Evolutionary conservation across 2,888 invertebrate species (phyloP).

Genomic region (Morpho deidamia): DNA sequence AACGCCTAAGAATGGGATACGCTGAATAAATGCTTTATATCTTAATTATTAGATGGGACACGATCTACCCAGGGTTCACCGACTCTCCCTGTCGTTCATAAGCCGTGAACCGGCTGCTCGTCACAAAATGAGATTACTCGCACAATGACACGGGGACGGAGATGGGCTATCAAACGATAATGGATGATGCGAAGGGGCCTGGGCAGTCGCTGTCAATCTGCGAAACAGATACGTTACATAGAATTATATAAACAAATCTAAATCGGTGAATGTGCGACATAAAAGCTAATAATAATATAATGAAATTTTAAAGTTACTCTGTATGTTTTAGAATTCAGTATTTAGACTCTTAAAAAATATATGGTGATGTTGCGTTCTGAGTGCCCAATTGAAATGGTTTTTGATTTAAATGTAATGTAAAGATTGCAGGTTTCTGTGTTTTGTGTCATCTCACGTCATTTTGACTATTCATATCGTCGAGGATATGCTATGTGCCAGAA

Average conservation of each 20-base stretch:
- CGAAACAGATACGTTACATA: slow-evolving; percentile 35
- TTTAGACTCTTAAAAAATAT: not conserved
- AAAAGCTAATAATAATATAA: not conserved
- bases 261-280: not conserved
- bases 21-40: no score
- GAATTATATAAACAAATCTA: not conserved
- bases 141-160: slow-evolving; percentile 66
- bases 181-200: slow-evolving; percentile 67
- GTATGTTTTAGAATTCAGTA: no score
- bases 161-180: slow-evolving; percentile 73
- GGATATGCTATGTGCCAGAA: no score
- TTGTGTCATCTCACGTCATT: not conserved
- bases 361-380: not conserved
- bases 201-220: slow-evolving; percentile 53
- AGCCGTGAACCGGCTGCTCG: slow-evolving; percentile 25
- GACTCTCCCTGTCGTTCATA: slow-evolving; percentile 23
- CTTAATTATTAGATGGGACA: no score
- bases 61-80: slow-evolving; percentile 26
- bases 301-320: no score
- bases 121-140: slow-evolving; percentile 30
- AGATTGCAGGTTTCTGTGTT: not conserved
- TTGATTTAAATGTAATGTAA: not conserved
- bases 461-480: no score
- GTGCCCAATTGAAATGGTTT: not conserved
- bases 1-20: no score